Evolutionary conservation across 2,888 invertebrate genomes (phyloP).

Genomic region (Pyralis farinalis): DNA sequence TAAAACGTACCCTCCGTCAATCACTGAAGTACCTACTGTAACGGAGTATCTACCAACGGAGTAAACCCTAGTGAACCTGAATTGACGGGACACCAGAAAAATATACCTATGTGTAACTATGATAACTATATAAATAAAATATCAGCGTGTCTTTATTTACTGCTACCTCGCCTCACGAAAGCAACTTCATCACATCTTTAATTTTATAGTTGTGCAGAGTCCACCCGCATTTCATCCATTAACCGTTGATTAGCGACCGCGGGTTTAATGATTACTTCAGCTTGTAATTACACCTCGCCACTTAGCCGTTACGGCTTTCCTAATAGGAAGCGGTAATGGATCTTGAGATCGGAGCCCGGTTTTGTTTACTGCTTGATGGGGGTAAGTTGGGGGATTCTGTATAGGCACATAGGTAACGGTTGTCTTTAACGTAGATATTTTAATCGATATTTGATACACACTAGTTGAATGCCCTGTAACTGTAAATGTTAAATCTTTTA

Average conservation of each 20-base stretch:
- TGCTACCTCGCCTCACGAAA: not conserved
- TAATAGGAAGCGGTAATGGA: slow-evolving; percentile 50
- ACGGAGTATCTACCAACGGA: no score
- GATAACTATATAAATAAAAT: no score
- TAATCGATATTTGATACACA: no score
- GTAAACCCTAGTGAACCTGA: no score
- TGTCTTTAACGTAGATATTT: no score
- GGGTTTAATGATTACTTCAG: slow-evolving; percentile 62
- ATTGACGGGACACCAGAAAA: no score
- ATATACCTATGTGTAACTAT: no score
- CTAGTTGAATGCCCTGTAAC: no score
- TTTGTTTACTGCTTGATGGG: slow-evolving; percentile 15
- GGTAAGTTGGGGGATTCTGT: slow-evolving; percentile 11
- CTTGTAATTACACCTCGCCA: slow-evolving; percentile 55
- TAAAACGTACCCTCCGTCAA: no score
- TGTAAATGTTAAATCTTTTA: no score
- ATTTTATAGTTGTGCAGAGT: slow-evolving; percentile 19
- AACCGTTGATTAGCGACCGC: slow-evolving; percentile 61
- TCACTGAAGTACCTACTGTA: no score
- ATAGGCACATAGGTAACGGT: no score
- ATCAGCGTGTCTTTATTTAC: slow-evolving; percentile 6
- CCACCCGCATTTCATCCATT: slow-evolving; percentile 44
- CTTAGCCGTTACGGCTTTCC: slow-evolving; percentile 35
- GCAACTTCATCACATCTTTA: slow-evolving; percentile 6
- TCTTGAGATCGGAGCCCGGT: slow-evolving; percentile 23